These are phyloP conservation scores for Drosophila pruinosa DNA, from an alignment of 1,140 invertebrate species.

Conservation along the genomic window DNA sequence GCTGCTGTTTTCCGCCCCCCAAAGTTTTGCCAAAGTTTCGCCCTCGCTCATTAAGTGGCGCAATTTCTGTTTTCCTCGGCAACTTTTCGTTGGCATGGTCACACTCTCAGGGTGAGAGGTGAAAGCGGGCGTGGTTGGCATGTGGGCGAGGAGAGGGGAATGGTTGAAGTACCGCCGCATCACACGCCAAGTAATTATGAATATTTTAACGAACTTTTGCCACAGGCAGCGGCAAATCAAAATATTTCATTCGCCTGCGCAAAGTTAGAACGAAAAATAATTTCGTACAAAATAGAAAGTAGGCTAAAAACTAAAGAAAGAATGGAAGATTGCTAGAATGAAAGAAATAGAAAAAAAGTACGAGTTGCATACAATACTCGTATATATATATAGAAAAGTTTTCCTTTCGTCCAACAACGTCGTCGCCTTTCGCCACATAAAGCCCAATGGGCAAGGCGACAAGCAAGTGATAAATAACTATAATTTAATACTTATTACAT, in stretches of 20 bases:
- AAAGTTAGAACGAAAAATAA: conserved; percentile 71
- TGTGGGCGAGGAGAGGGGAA: background rate
- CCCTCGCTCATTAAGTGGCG: conserved; percentile 74
- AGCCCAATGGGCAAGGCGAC: conserved; percentile 3
- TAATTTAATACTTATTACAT: conserved; percentile 54
- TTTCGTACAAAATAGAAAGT: conserved; percentile 50
- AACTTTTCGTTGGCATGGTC: conserved; percentile 50
- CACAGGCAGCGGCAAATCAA: conserved; percentile 79
- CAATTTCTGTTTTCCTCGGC: conserved; percentile 73
- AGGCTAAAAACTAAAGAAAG: conserved; percentile 39
- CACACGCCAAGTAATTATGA: conserved; percentile 81
- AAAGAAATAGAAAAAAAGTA: conserved; percentile 33
- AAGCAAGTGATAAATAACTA: conserved; percentile 53
- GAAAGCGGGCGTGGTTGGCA: background rate
- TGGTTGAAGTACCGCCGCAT: conserved; percentile 67
- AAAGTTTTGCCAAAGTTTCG: conserved; percentile 73
- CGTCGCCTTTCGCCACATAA: background rate
- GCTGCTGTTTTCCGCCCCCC: conserved; percentile 7
- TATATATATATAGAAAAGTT: conserved; percentile 14
- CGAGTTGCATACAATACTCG: conserved; percentile 53
- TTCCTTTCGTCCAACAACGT: background rate
- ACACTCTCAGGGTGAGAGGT: conserved; percentile 3
- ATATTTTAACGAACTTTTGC: conserved; percentile 81
- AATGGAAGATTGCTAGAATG: conserved; percentile 17
- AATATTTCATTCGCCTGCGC: conserved; percentile 74